Base-by-base conservation (phyloP, 2,113 vertebrate genomes). In the Cottus gobio region DNA sequence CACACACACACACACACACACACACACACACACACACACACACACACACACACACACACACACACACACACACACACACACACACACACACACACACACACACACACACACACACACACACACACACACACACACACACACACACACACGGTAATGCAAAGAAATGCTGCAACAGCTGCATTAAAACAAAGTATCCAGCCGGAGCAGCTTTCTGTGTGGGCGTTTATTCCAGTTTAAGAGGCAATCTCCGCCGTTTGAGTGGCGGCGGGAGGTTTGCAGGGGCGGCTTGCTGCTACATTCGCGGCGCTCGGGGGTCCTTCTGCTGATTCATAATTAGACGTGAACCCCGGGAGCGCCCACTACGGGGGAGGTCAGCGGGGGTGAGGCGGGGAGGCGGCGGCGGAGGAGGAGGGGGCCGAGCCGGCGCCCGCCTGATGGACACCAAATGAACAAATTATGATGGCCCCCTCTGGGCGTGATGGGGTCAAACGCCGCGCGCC, bases 391-490 rank as follows among this genome's bases (percentile, higher is more conserved):
- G n/a, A n/a, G n/a, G n/a, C 96, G 96, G 93, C 37, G 80, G 16
- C 94, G 87, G 93, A 95, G 95, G 71, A 68, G 95, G 83, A 46
- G 74, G 82, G 82, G 82, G 60, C 0, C 0, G 80, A 67, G 86
- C 95, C 95, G 96, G 96, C 95, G 95, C 95, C 88, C 83, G 96
- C 95, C 97, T 99, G 97, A 99, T 98, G 97, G 97, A 97, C 97
- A 98, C 96, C 97, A 98, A 99, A 99, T 99, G 98, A 99, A 99
- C 97, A 97, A 99, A 98, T 99, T 98, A 99, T 98, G 97, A 99
- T 98, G 97, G 97, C 96, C 97, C 97, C 97, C 96, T 97, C 96
- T 96, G 96, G 96, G 96, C 94, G 96, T 97, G 97, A 99, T 99
- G 97, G 97, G 97, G 98, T 99, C 97, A 99, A 99, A 97, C 95